Evolutionary conservation across 2,888 invertebrate genomes (phyloP).

Genomic region (Celastrina argiolus): DNA sequence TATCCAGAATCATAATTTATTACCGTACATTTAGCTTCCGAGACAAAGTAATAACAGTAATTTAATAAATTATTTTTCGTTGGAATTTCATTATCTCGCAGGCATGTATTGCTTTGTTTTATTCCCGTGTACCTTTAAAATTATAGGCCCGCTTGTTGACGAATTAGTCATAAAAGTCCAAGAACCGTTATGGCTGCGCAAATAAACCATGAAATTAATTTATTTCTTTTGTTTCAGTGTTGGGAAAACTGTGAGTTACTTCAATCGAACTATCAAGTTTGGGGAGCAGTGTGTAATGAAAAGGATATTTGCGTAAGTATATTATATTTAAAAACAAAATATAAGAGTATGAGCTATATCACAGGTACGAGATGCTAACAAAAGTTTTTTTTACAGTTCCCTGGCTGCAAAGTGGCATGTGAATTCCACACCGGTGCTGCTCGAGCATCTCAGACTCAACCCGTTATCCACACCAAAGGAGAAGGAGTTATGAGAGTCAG

Average conservation of each 20-base stretch:
- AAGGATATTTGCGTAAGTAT: constrained; percentile 85
- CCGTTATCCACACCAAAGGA: constrained; percentile 83
- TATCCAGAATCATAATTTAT: constrained; percentile 24
- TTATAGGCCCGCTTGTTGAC: neutral
- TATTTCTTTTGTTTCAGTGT: constrained; percentile 80
- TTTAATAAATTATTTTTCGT: constrained; percentile 8
- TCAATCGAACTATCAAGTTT: constrained; percentile 84
- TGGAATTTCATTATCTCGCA: neutral
- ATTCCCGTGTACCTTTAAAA: neutral
- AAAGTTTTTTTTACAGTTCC: constrained; percentile 74
- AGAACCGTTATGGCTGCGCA: neutral
- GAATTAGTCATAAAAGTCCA: neutral
- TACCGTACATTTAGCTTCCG: constrained; percentile 7
- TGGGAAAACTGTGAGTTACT: constrained; percentile 87
- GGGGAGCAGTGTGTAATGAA: constrained; percentile 84
- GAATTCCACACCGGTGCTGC: constrained; percentile 82
- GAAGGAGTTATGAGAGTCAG: constrained; percentile 82
- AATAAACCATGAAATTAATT: neutral
- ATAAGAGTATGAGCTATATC: constrained; percentile 17
- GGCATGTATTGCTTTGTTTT: neutral
- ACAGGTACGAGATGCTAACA: neutral
- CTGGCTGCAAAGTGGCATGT: constrained; percentile 84
- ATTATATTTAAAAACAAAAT: neutral
- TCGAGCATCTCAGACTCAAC: constrained; percentile 80
- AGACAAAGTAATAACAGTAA: constrained; percentile 8